Percentiles rank a stretch among this genome's conserved stretches.
Evolutionary conservation across 1,140 invertebrate species (phyloP).

Genomic region (Orius laevigatus): DNA sequence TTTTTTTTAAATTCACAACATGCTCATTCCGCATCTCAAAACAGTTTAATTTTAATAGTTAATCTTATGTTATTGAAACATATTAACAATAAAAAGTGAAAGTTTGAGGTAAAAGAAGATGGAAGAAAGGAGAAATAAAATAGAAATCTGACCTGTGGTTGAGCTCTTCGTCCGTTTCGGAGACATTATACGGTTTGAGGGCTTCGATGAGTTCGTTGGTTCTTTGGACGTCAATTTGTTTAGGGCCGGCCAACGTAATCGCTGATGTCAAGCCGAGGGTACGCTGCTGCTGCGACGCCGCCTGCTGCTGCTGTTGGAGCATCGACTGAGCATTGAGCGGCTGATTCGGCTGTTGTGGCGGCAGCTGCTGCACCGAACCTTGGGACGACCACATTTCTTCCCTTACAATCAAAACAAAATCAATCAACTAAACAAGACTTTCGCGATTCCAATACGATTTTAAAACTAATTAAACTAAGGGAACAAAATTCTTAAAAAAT

Average conservation of each 20-base stretch:
- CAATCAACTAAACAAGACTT: neutral
- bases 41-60: no score
- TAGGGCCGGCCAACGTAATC: slow-evolving; percentile 75
- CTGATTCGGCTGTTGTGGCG: slow-evolving; percentile 1
- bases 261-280: slow-evolving; percentile 75
- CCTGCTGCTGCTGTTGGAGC: neutral
- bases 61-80: neutral
- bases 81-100: neutral
- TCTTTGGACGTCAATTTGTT: slow-evolving; percentile 63
- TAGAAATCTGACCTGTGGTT: slow-evolving; percentile 49
- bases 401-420: neutral
- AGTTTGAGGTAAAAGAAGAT: no score
- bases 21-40: no score
- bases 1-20: no score
- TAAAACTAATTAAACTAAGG: neutral
- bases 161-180: slow-evolving; percentile 80
- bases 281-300: slow-evolving; percentile 1
- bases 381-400: slow-evolving; percentile 8
- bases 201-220: slow-evolving; percentile 70
- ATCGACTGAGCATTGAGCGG: neutral
- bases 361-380: slow-evolving; percentile 8
- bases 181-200: slow-evolving; percentile 74
- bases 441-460: neutral
- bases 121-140: neutral
- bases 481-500: neutral